Evolutionary conservation across 2,113 vertebrate species (phyloP).

Genomic region (Anguilla rostrata): DNA sequence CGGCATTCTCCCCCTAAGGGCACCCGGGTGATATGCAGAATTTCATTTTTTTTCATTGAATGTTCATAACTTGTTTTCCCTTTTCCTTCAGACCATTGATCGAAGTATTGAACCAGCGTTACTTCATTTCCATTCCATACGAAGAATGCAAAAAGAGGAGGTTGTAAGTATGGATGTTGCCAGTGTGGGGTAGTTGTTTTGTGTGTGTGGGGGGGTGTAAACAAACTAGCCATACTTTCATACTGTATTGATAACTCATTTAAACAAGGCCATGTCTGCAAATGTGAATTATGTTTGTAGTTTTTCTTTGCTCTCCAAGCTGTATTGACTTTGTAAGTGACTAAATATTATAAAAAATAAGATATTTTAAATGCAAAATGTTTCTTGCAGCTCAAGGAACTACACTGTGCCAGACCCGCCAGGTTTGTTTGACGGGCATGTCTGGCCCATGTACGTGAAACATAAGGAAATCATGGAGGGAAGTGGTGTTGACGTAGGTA

Average conservation of each 20-base stretch:
- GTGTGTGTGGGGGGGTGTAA: neutral
- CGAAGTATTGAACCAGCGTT: slow-evolving; percentile 81
- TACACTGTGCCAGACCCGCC: slow-evolving; percentile 77
- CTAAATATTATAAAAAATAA: no score
- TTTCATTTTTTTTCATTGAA: slow-evolving; percentile 12
- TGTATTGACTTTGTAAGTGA: no score
- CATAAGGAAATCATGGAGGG: slow-evolving; percentile 76
- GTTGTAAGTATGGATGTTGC: slow-evolving; percentile 67
- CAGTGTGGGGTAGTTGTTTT: neutral
- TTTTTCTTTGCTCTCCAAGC: no score
- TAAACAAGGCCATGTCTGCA: neutral
- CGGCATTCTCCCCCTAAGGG: neutral
- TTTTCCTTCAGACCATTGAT: slow-evolving; percentile 77
- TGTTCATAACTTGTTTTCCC: slow-evolving; percentile 31
- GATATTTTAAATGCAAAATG: neutral
- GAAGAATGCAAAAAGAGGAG: slow-evolving; percentile 90
- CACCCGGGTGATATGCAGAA: neutral
- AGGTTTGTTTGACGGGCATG: slow-evolving; percentile 77
- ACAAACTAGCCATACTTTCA: neutral
- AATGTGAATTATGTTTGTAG: neutral
- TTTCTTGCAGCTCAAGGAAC: slow-evolving; percentile 60
- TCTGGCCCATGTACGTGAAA: slow-evolving; percentile 83
- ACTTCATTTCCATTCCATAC: slow-evolving; percentile 89
- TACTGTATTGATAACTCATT: neutral
- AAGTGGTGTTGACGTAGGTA: slow-evolving; percentile 46